These are phyloP conservation scores for Balanococcus diminutus DNA, from an alignment of 2,888 invertebrate genomes.

Conservation along the genomic window DNA sequence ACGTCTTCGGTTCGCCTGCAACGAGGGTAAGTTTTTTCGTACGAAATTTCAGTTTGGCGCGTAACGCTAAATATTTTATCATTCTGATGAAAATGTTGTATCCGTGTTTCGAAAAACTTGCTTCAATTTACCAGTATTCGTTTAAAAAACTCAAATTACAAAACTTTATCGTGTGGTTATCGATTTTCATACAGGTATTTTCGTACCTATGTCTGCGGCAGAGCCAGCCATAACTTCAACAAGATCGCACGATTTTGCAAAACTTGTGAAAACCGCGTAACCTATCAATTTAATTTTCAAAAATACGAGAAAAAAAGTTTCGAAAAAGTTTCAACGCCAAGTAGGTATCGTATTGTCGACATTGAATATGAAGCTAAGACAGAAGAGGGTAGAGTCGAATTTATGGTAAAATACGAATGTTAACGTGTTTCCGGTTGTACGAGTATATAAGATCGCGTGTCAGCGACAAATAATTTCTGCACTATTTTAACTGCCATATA, in stretches of 20 bases:
- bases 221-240: too few species aligned
- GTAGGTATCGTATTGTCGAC: background rate
- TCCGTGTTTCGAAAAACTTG: background rate
- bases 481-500: background rate
- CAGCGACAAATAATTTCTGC: background rate
- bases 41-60: background rate
- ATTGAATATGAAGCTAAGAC: background rate
- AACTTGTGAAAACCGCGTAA: background rate
- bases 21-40: background rate
- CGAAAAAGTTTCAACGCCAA: background rate
- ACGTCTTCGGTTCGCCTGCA: background rate
- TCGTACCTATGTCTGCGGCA: background rate
- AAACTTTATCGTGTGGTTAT: background rate
- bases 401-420: background rate
- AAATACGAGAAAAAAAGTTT: background rate
- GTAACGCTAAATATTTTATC: background rate
- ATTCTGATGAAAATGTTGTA: slow-evolving; percentile 1
- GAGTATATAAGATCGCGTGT: background rate
- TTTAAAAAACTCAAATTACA: background rate
- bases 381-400: background rate
- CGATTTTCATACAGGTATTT: background rate
- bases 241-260: background rate
- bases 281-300: slow-evolving; percentile 21
- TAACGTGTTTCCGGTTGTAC: slow-evolving; percentile 6
- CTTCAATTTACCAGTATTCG: background rate